Base-by-base conservation (phyloP, 2,797 vertebrate species). In the Enteromius thamalakanensis region DNA sequence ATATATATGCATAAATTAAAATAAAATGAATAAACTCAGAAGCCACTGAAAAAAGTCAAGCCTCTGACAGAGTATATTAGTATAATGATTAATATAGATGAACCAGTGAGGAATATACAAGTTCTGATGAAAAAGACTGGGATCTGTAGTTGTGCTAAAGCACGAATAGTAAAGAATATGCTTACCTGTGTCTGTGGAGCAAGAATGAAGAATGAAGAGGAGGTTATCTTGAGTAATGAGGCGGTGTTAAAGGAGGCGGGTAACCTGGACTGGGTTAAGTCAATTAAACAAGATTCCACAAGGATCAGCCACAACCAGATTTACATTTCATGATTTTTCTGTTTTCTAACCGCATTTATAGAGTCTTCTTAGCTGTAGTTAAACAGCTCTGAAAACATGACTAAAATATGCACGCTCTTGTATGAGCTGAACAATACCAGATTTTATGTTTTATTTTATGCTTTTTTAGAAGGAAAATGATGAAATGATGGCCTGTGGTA, bases 211-310 rank as follows among this genome's bases (percentile, higher is more conserved):
- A 79, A 47, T 42, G 12, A 21, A 34, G 34, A 4, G 34, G 34
- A 34, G 34, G 34, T 34, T 34, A 34, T 34, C 34, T 34, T 4
- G 34, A 34, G 78, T 76, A 32, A 51, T 47, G 76, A 85, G 85
- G 15, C 49, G 0, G 17, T 69, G 9, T 19, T 86, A 88, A 84
- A 84, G 68, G 79, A 78, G 76, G 79, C 51, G 6, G 32, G 55
- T 79, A 86, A 79, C 82, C 55, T 71, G 83, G 64, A 65, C 76
- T 69, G 49, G 60, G 83, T 53, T 93, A 90, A 93, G 90, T 89
- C 92, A 88, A 89, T 92, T 93, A 92, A 88, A 60, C 1, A 45
- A 88, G 88, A 89, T 91, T 86, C 45, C 6, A 49, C 42, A 69
- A 70, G 64, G 78, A 45, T 87, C n/a, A 81, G 72, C 77, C 23